Base-by-base conservation (phyloP, 2,888 invertebrate genomes). In the Cacoxenus indagator region DNA sequence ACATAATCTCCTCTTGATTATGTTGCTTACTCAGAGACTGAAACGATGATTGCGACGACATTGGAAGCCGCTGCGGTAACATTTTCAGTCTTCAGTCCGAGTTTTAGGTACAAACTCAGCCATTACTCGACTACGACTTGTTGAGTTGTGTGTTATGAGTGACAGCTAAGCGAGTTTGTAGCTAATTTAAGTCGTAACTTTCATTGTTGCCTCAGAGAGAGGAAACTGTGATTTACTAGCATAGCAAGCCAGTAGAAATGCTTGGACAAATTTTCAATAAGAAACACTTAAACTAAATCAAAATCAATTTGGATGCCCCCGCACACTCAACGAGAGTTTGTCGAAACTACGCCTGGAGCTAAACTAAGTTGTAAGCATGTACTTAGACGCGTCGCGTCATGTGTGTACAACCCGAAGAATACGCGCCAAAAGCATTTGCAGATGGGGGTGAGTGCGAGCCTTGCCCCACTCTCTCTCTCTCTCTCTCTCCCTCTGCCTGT, bases 1-100 rank as follows among this genome's bases (percentile, higher is more conserved):
- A 87, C 86, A 86, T 87, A 87, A 87, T 87, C 87, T 87, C 78
- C 86, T 86, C 85, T 85, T 86, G 85, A 86, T 84, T 85, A 85
- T 87, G 83, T 83, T 77, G 77, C 81, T 75, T 77, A 78, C 78
- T 82, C 76, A 31, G 59, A 17, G 17, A 48, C 14, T 46, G 8
- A 6, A 46, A n/a, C 14, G 22, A 11, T 22, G 54, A 55, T 24
- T 5, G 59, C 6, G 6, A 9, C 19, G 61, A 22, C 4, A 22
- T 17, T 9, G 2, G 61, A 31, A 17, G 37, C 3, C 9, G 37
- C 31, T 6, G 31, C 9, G 31, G 2, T 8, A 37, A 37, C 37
- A 5, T 37, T 59, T 59, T 27, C 3, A 5, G 17, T 31, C 19
- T 29, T 73, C 70, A 73, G 70, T 71, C 70, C 65, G 55, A 67